Evolutionary conservation across 30 jellyfish, hydroid and myxozoan species (phyloP).

Genomic region (Aurelia aurita complex sp. Pacific): DNA sequence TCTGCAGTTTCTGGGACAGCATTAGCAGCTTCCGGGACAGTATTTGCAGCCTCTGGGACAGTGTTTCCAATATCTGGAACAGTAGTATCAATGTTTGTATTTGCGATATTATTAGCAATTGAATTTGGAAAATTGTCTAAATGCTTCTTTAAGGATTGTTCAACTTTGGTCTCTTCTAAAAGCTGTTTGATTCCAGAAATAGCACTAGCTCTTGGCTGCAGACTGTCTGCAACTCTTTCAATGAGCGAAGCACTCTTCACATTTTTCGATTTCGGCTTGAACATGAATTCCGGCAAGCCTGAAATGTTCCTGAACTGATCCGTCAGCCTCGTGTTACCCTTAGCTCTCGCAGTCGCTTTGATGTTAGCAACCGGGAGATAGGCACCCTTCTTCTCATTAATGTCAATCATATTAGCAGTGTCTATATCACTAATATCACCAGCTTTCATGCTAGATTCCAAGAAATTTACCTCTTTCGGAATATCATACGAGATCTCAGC

Average conservation of each 20-base stretch:
- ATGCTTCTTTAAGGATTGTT: constrained; percentile 52
- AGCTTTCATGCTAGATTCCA: constrained; percentile 10
- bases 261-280: background rate
- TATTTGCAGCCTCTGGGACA: too few relatives aligned
- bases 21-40: too few relatives aligned
- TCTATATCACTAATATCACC: constrained; percentile 55
- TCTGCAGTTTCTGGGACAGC: constrained; percentile 3
- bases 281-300: constrained; percentile 59
- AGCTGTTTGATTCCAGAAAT: constrained; percentile 60
- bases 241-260: constrained; percentile 23
- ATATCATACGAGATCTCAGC: constrained; percentile 43
- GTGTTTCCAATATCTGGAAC: too few relatives aligned
- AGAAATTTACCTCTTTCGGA: constrained; percentile 36
- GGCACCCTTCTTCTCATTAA: constrained; percentile 57
- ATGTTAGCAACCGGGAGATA: constrained; percentile 46
- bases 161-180: constrained; percentile 65
- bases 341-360: background rate
- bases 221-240: constrained; percentile 40
- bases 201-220: constrained; percentile 51
- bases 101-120: background rate
- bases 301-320: constrained; percentile 51
- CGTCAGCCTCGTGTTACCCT: constrained; percentile 13
- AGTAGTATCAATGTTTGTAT: background rate
- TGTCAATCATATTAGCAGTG: constrained; percentile 53
- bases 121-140: constrained; percentile 11